Base-by-base conservation (phyloP, 2,888 invertebrate species). In the Clepsis dumicolana region DNA sequence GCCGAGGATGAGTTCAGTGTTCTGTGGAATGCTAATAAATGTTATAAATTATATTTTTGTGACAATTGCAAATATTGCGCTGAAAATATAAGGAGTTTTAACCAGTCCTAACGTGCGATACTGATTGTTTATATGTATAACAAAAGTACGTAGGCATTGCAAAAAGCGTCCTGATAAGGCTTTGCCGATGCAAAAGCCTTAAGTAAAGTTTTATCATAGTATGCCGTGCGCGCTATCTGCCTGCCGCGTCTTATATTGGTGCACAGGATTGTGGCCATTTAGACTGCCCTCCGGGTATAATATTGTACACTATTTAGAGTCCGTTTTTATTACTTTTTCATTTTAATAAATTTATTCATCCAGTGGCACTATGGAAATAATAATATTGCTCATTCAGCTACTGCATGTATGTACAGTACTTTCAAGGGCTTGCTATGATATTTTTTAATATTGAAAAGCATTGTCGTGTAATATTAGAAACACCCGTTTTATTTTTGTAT, bases 171-270 rank as follows among this genome's bases (percentile, higher is more conserved):
- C 75, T 81, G 87, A 88, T 88, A 89, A 44, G 89, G 86, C 79
- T 76, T 77, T 71, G 79, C 77, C 77, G 87, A 86, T 88, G 86
- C 85, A 86, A 89, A 89, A 89, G 87, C 79, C 76, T 80, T 85
- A 83, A 86, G 88, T 88, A 87, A 88, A 87, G 86, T 87, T 85
- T 88, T 88, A 89, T 87, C 88, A 83, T 77, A 78, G 75, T 76
- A 21, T 24, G 67, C 74, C 77, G 80, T 73, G 76, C 77, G 73
- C 76, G 76, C 74, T 87, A 86, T 88, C 86, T 75, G 73, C 67
- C 73, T 71, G 72, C 78, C 74, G 77, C 75, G 78, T 78, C 79
- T 75, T 44, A 77, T 80, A 81, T 80, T 77, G 77, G 73, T 68
- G 73, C 69, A 74, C 73, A 77, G 77, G 82, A 78, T 80, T 79